Percentiles rank a stretch among this genome's conserved stretches.
These are phyloP conservation scores for Temnothorax longispinosus DNA, from an alignment of 1,140 invertebrate species.

Conservation along the genomic window DNA sequence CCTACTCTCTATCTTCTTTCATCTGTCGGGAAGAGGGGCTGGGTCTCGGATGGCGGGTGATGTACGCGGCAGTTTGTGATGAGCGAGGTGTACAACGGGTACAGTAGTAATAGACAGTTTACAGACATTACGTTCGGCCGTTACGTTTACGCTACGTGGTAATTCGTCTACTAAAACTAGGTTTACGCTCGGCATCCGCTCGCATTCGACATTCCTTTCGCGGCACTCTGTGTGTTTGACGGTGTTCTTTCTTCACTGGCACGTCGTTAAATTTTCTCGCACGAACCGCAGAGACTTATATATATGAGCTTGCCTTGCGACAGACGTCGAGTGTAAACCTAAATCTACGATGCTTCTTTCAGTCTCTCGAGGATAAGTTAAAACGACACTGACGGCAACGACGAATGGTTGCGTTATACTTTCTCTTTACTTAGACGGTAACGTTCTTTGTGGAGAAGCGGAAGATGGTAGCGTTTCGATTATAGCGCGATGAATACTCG, in stretches of 20 bases:
- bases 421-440: constrained; percentile 22
- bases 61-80: constrained; percentile 23
- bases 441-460: constrained; percentile 19
- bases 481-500: background rate
- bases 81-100: constrained; percentile 60
- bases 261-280: background rate
- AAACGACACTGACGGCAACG: constrained; percentile 72
- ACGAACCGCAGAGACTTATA: background rate
- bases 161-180: constrained; percentile 55
- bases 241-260: background rate
- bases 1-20: constrained; percentile 7
- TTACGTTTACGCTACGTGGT: constrained; percentile 64
- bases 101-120: constrained; percentile 70
- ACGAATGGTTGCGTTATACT: constrained; percentile 47
- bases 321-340: constrained; percentile 5
- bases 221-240: background rate
- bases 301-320: background rate
- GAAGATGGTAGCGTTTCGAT: constrained; percentile 5
- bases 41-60: background rate
- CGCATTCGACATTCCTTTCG: background rate
- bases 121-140: constrained; percentile 63
- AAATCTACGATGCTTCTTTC: constrained; percentile 49
- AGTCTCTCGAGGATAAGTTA: constrained; percentile 66
- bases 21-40: background rate
- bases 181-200: background rate